Conservation (phyloP, 2,113 vertebrate species). For the Pedionomus torquatus region DNA sequence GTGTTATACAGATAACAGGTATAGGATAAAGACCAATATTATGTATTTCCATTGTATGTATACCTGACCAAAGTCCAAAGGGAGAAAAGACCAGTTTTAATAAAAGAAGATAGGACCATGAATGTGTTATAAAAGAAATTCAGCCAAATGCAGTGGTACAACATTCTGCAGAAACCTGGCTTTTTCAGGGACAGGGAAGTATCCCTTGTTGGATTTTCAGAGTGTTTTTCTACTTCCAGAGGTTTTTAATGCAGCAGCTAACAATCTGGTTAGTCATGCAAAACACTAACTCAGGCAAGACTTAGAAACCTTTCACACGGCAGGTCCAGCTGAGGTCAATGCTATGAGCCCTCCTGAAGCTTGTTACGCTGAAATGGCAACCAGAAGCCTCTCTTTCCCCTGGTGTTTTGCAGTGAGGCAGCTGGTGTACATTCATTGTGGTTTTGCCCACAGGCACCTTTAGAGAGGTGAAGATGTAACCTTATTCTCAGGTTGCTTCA, state of each 20-base stretch:
- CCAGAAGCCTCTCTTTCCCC: not conserved
- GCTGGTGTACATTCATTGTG: not conserved
- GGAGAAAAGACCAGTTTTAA: not conserved
- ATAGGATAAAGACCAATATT: not conserved
- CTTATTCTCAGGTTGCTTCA: not conserved
- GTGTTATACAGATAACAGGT: not conserved
- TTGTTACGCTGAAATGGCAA: not conserved
- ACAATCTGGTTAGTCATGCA: not conserved
- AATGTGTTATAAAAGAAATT: not conserved
- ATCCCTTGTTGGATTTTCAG: not conserved
- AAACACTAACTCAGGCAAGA: not conserved
- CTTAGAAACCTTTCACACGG: not conserved
- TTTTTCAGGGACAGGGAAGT: not conserved
- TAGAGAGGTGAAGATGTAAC: not conserved
- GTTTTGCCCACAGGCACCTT: not conserved
- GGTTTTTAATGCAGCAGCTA: not conserved
- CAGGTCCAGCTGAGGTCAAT: not conserved
- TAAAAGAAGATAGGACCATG: not conserved
- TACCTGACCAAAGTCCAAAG: not conserved
- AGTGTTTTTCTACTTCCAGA: not conserved
- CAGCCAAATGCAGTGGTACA: fast-evolving
- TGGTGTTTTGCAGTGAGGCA: not conserved
- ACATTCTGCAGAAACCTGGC: not conserved
- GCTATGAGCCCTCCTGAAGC: not conserved
- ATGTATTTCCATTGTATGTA: not conserved